Evolutionary conservation across 2,888 invertebrate species (phyloP).

Genomic region (Drosophila stalkeri): DNA sequence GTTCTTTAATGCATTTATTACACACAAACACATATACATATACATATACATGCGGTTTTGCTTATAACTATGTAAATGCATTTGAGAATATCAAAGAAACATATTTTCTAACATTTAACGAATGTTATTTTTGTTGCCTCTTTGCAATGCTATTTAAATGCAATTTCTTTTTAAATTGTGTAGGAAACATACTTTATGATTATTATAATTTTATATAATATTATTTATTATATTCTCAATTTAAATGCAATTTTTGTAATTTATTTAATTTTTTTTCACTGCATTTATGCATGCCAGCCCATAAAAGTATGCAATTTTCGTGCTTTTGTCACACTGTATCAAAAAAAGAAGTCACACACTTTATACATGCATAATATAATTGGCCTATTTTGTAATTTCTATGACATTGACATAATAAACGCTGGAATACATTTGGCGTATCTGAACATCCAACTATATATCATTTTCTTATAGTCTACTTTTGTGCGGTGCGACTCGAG

Average conservation of each 20-base stretch:
- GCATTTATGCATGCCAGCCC: neutral
- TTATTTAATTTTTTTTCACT: too few species aligned
- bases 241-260: neutral
- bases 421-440: slow-evolving; percentile 8
- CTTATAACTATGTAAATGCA: slow-evolving; percentile 15
- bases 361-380: neutral
- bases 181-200: neutral
- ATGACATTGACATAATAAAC: slow-evolving; percentile 19
- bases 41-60: slow-evolving; percentile 9
- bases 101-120: slow-evolving; percentile 4
- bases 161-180: neutral
- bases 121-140: neutral
- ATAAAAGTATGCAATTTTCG: slow-evolving; percentile 37
- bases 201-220: too few species aligned
- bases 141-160: neutral
- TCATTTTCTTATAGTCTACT: slow-evolving; percentile 36
- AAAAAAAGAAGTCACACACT: neutral
- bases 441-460: neutral
- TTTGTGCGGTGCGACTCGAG: slow-evolving; percentile 39
- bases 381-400: neutral
- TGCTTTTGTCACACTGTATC: neutral
- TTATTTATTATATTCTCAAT: too few species aligned
- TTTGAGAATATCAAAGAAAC: slow-evolving; percentile 27
- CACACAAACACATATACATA: slow-evolving; percentile 22
- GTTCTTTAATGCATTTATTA: slow-evolving; percentile 36